Evolutionary conservation across 2,797 vertebrate genomes (phyloP).

Genomic region (Sciurus carolinensis): DNA sequence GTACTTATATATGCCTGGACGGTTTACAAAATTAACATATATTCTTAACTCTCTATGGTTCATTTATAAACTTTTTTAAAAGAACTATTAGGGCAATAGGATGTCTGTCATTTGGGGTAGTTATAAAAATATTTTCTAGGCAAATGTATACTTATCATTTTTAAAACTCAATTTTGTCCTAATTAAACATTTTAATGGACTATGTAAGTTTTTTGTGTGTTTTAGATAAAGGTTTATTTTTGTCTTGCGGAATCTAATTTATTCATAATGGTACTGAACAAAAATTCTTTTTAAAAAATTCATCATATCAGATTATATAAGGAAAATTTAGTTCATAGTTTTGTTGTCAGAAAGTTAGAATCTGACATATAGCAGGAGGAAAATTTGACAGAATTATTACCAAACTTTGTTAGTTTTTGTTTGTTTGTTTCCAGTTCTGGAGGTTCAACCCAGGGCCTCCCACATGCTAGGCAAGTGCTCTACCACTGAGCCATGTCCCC

Average conservation of each 20-base stretch:
- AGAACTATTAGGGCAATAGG: slow-evolving; percentile 79
- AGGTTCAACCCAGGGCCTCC: background rate
- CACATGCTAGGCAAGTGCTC: background rate
- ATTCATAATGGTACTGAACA: slow-evolving; percentile 36
- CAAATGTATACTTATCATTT: slow-evolving; percentile 22
- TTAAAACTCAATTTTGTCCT: slow-evolving; percentile 56
- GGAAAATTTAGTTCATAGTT: slow-evolving; percentile 38
- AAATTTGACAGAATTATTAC: slow-evolving; percentile 40
- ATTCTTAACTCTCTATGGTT: slow-evolving; percentile 74
- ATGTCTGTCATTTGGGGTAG: slow-evolving; percentile 75
- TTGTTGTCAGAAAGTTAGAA: slow-evolving; percentile 55
- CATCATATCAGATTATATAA: background rate
- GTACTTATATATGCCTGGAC: slow-evolving; percentile 1
- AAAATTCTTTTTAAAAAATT: slow-evolving; percentile 48
- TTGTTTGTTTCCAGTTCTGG: background rate
- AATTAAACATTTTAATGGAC: slow-evolving; percentile 61
- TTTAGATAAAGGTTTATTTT: slow-evolving; percentile 38
- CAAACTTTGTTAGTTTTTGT: slow-evolving; percentile 21
- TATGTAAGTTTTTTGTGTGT: background rate
- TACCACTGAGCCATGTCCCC: background rate
- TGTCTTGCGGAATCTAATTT: slow-evolving; percentile 41
- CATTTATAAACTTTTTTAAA: slow-evolving; percentile 79
- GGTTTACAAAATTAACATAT: background rate
- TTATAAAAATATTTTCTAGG: slow-evolving; percentile 75
- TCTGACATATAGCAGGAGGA: background rate